Evolutionary conservation across 2,888 invertebrate genomes (phyloP).

Genomic region (Drosophila histrio): DNA sequence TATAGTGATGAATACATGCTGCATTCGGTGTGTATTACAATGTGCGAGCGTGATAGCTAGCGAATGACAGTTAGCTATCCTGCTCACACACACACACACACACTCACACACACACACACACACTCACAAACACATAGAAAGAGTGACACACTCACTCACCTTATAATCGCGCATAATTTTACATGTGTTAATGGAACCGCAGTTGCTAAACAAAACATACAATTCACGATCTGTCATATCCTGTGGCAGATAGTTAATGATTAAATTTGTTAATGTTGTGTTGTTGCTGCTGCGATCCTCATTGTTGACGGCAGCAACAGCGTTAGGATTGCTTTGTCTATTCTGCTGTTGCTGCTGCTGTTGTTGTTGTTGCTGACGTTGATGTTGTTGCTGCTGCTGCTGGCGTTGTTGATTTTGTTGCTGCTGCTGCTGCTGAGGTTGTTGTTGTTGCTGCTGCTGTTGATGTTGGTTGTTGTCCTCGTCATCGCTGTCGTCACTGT

Average conservation of each 20-base stretch:
- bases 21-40: slow-evolving; percentile 18
- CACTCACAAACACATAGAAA: background rate
- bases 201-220: slow-evolving; percentile 93
- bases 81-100: background rate
- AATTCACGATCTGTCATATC: slow-evolving; percentile 96
- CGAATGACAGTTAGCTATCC: background rate
- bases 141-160: slow-evolving; percentile 86
- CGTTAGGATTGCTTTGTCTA: background rate
- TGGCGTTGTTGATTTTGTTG: slow-evolving; percentile 18
- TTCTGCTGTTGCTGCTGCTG: slow-evolving; percentile 20
- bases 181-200: slow-evolving; percentile 95
- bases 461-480: slow-evolving; percentile 15
- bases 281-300: slow-evolving; percentile 62
- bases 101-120: background rate
- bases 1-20: background rate
- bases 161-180: slow-evolving; percentile 96
- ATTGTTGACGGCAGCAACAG: background rate
- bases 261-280: slow-evolving; percentile 89
- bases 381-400: slow-evolving; percentile 16
- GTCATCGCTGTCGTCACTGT: slow-evolving; percentile 7
- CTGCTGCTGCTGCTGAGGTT: slow-evolving; percentile 9
- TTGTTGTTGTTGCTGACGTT: slow-evolving; percentile 10
- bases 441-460: slow-evolving; percentile 10
- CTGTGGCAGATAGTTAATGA: slow-evolving; percentile 97
- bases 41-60: slow-evolving; percentile 42